Base-by-base conservation (phyloP, 2,113 vertebrate species). In the Coptodon rendalli region DNA sequence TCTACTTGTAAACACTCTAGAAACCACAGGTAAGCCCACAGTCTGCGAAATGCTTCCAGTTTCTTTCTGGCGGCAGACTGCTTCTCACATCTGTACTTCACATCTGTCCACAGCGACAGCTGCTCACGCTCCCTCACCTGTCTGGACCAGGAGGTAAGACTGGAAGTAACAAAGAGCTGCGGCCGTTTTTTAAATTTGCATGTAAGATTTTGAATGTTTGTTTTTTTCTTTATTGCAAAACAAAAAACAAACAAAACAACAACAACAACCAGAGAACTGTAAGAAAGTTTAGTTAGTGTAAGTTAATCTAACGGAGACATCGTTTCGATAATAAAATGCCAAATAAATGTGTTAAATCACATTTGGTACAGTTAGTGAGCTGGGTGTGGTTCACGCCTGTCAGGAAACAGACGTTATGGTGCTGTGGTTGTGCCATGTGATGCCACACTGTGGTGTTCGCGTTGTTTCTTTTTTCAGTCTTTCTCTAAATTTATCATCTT, bases 351-450 rank as follows among this genome's bases (percentile, higher is more conserved):
- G 59, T 63, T 63, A 1, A 63, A n/a, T 63, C 31, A 2, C 16
- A 10, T 34, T 1, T 6, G 54, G 53, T 7, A 24, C 6, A 14
- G 24, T 14, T 3, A 1, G 24, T 57, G 24, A 57, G 56, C 56
- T 57, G 16, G 9, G 29, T 63, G 59, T 19, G 31, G 0, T 63
- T 63, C 59, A 19, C 59, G 19, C 57, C 6, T 0, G 5, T 3
- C 57, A 6, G 57, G 57, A 61, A 19, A 34, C 29, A 10, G 57
- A 6, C 16, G 7, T 59, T 29, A 0, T 16, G 56, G 56, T 29
- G 56, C 56, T 3, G 24, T 29, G 57, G 3, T 6, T 61, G 57
- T 31, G 57, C 57, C 14, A 3, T 5, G 56, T 31, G 57, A 4
- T 2, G 31, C 2, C 29, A 10, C 36, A 11, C 6, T 63, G 59